These are phyloP conservation scores for Microplitis deprimator DNA, from an alignment of 2,888 invertebrate species.

Conservation along the genomic window DNA sequence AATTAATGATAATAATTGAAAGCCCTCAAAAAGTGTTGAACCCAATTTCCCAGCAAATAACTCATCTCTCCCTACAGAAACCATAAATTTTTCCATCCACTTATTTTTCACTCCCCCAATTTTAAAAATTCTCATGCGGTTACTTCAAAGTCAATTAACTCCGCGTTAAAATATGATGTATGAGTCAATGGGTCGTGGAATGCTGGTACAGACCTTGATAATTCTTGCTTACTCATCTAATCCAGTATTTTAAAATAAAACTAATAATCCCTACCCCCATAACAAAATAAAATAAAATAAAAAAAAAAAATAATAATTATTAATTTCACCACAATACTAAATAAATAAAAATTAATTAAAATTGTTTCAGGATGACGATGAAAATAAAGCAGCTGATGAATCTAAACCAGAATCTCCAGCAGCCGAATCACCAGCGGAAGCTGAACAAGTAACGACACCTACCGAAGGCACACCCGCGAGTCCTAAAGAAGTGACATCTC, in stretches of 20 bases:
- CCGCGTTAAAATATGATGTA: background rate
- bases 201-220: background rate
- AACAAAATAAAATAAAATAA: background rate
- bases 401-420: slow-evolving; percentile 61
- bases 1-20: no score
- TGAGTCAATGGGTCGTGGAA: background rate
- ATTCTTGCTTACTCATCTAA: background rate
- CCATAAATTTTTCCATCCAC: background rate
- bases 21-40: no score
- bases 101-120: background rate
- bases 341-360: slow-evolving; percentile 31
- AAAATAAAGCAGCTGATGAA: slow-evolving; percentile 60
- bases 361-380: slow-evolving; percentile 54
- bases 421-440: slow-evolving; percentile 62
- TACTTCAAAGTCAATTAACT: slow-evolving; percentile 1
- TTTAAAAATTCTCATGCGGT: background rate
- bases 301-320: background rate
- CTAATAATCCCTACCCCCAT: background rate
- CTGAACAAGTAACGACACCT: slow-evolving; percentile 66
- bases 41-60: background rate
- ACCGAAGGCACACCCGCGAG: slow-evolving; percentile 64
- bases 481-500: slow-evolving; percentile 63
- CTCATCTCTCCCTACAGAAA: background rate
- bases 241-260: background rate
- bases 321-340: background rate